phyloP scores from a whole-genome alignment of 2,888 invertebrate genomes.

The Vanessa cardui region DNA sequence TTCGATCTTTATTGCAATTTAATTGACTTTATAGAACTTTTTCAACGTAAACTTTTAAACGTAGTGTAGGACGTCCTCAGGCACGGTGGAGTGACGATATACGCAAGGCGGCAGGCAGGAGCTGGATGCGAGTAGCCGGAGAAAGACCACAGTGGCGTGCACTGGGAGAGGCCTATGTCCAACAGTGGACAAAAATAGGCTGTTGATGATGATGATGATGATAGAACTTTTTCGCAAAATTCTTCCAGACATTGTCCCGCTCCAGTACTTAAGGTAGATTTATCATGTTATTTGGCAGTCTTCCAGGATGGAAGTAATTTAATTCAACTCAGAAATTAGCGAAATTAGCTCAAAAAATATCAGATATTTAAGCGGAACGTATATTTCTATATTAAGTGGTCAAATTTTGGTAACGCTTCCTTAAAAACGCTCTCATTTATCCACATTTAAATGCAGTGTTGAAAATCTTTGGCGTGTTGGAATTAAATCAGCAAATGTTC shows the following conservation, averaged over 20 bases:
- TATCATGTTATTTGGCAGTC: conserved; percentile 16
- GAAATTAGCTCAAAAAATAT: conserved; percentile 7
- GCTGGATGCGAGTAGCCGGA: too few relatives aligned
- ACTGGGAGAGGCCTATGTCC: too few relatives aligned
- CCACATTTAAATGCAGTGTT: too few relatives aligned
- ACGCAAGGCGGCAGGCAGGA: too few relatives aligned
- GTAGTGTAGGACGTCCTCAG: too few relatives aligned
- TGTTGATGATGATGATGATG: too few relatives aligned
- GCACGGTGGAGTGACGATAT: too few relatives aligned
- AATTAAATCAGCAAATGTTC: too few relatives aligned
- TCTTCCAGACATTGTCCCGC: neutral
- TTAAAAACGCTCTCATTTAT: neutral
- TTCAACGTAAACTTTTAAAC: too few relatives aligned
- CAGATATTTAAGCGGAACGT: neutral
- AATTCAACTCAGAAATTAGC: conserved; percentile 7
- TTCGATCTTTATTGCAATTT: neutral
- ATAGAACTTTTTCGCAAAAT: neutral
- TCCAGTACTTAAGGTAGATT: conserved; percentile 4
- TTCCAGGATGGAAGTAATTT: conserved; percentile 13
- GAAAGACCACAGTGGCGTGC: too few relatives aligned
- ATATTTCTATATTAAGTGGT: neutral
- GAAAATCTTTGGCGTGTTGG: too few relatives aligned
- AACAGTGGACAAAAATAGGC: too few relatives aligned
- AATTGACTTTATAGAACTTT: neutral
- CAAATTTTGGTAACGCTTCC: neutral